Percentiles rank a stretch among this genome's conserved stretches.
Conservation (phyloP, 2,797 vertebrate genomes). For the Aplochiton taeniatus region DNA sequence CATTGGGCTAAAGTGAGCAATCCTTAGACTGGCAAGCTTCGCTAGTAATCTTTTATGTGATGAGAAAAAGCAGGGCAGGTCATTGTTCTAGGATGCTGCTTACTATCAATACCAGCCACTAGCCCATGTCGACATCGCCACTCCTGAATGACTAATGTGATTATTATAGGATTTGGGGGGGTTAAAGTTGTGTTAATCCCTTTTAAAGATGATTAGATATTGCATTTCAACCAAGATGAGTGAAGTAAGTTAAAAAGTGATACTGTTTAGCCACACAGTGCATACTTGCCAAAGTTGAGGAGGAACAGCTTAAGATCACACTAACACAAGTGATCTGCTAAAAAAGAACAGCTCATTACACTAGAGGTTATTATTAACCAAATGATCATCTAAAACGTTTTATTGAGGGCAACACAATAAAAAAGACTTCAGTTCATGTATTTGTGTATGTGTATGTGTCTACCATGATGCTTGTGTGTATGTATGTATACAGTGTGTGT, state of each 20-base stretch:
- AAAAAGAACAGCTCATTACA: conserved; percentile 53
- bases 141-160: conserved; percentile 62
- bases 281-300: conserved; percentile 72
- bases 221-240: too few species aligned
- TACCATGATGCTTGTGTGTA: too few species aligned
- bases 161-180: conserved; percentile 47
- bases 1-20: conserved; percentile 48
- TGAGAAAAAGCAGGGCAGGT: conserved; percentile 69
- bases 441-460: too few species aligned
- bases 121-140: conserved; percentile 59
- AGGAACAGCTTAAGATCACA: conserved; percentile 54
- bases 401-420: not conserved
- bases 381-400: not conserved
- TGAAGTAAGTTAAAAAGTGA: too few species aligned
- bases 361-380: too few species aligned
- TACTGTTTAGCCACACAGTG: conserved; percentile 38
- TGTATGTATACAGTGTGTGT: too few species aligned
- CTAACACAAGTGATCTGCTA: conserved; percentile 64
- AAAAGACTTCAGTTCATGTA: not conserved
- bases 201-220: too few species aligned
- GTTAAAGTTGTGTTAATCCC: too few species aligned
- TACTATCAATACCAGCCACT: conserved; percentile 66
- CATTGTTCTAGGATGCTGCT: conserved; percentile 65
- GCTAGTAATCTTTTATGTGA: conserved; percentile 75
- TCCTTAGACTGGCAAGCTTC: conserved; percentile 67